Conservation (phyloP, 2,113 vertebrate species). For the Anas platyrhynchos region DNA sequence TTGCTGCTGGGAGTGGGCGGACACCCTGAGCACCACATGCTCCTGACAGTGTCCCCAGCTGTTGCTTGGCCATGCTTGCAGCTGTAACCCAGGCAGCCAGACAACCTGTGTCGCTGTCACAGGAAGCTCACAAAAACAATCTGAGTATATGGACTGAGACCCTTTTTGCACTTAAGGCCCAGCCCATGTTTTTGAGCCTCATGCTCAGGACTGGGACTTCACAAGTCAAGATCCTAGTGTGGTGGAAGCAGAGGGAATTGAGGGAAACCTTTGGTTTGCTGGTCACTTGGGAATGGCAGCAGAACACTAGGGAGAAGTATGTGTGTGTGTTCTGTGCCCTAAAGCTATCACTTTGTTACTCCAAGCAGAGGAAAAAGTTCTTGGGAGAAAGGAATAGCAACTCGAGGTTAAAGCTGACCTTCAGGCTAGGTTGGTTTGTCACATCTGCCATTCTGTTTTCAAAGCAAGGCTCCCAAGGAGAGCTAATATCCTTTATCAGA, state of each 20-base stretch:
- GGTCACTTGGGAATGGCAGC: not conserved
- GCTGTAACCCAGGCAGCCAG: not conserved
- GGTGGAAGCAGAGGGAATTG: not conserved
- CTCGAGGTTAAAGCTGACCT: not conserved
- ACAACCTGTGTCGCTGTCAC: not conserved
- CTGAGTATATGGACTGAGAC: not conserved
- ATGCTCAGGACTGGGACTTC: not conserved
- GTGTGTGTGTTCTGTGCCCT: not conserved
- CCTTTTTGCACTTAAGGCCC: not conserved
- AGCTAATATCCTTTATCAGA: not conserved
- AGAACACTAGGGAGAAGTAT: not conserved
- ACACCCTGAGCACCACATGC: not conserved
- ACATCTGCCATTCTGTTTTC: not conserved
- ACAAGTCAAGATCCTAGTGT: not conserved
- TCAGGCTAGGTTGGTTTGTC: not conserved
- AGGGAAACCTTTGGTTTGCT: not conserved
- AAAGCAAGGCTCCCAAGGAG: not conserved
- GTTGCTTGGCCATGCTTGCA: not conserved
- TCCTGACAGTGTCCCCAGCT: not conserved
- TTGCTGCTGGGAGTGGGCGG: not conserved
- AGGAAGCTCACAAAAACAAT: not conserved
- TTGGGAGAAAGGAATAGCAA: not conserved
- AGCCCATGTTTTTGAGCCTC: not conserved
- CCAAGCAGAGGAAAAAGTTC: not conserved
- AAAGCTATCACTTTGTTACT: not conserved